Conservation (phyloP, 2,888 invertebrate genomes). For the Lasioglossum pauxillum region DNA sequence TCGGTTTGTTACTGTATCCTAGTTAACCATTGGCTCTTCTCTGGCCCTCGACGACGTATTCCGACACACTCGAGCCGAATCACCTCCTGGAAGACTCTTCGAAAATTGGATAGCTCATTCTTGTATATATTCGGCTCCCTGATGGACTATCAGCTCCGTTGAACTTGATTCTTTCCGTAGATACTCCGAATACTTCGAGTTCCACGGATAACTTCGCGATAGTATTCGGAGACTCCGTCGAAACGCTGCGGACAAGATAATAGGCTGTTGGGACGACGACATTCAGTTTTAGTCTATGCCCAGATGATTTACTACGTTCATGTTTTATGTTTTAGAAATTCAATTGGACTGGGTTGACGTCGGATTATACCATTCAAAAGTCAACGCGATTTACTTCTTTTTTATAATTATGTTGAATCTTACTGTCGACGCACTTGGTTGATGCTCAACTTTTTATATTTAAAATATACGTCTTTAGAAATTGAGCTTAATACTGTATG, state of each 20-base stretch:
- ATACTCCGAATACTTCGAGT: background rate
- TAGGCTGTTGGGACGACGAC: background rate
- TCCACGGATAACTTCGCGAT: background rate
- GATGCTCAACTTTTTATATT: no score
- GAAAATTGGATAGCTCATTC: background rate
- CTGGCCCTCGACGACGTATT: background rate
- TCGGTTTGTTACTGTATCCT: background rate
- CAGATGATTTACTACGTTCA: background rate
- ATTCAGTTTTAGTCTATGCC: background rate
- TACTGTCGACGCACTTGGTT: no score
- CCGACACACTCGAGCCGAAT: background rate
- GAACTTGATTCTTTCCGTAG: background rate
- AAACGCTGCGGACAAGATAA: background rate
- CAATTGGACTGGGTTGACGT: background rate
- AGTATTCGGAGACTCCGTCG: background rate
- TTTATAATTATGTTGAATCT: no score
- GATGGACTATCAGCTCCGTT: background rate
- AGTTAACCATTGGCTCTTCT: background rate
- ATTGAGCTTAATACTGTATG: no score
- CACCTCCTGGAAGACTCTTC: background rate
- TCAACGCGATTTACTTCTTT: no score
- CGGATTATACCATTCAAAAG: no score
- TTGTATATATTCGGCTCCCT: background rate
- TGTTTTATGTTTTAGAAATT: background rate
- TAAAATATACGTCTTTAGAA: no score